These are phyloP conservation scores for Pteronotus mesoamericanus DNA, from an alignment of 2,797 vertebrate genomes.

Conservation along the genomic window DNA sequence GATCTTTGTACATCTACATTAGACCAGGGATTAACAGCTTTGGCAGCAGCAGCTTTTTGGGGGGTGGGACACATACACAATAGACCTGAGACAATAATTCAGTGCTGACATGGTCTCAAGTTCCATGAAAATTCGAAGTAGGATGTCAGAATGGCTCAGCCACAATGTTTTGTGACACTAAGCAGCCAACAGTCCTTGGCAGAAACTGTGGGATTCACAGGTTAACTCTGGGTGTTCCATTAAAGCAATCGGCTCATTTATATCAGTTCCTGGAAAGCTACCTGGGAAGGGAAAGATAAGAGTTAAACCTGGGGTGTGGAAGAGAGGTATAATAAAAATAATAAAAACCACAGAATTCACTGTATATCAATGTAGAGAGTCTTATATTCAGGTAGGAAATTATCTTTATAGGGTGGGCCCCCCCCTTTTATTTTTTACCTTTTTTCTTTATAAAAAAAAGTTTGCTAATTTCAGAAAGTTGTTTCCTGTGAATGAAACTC, in stretches of 20 bases:
- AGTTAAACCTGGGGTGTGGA: slow-evolving; percentile 36
- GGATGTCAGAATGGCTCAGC: slow-evolving; percentile 34
- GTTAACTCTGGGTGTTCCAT: neutral
- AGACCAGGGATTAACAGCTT: neutral
- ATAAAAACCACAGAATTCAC: neutral
- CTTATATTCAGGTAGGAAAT: slow-evolving; percentile 61
- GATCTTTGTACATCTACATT: neutral
- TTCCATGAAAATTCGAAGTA: slow-evolving; percentile 60
- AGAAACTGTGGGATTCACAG: neutral
- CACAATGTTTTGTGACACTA: slow-evolving; percentile 50
- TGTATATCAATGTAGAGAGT: neutral
- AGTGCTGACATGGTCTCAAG: slow-evolving; percentile 1
- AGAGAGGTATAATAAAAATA: slow-evolving; percentile 29
- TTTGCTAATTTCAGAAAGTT: slow-evolving; percentile 78
- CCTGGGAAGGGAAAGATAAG: neutral
- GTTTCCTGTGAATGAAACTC: slow-evolving; percentile 79
- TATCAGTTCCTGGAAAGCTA: neutral
- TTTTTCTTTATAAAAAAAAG: slow-evolving; percentile 61
- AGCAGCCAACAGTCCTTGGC: slow-evolving; percentile 17
- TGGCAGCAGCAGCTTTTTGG: neutral
- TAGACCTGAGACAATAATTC: slow-evolving; percentile 36
- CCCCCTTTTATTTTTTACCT: neutral
- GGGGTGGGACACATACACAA: neutral
- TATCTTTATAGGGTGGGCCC: slow-evolving; percentile 31
- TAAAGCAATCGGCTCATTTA: neutral